Percentiles rank a stretch among this genome's conserved stretches.
Evolutionary conservation across 2,888 invertebrate genomes (phyloP).

Genomic region (Yponomeuta plumbellus): DNA sequence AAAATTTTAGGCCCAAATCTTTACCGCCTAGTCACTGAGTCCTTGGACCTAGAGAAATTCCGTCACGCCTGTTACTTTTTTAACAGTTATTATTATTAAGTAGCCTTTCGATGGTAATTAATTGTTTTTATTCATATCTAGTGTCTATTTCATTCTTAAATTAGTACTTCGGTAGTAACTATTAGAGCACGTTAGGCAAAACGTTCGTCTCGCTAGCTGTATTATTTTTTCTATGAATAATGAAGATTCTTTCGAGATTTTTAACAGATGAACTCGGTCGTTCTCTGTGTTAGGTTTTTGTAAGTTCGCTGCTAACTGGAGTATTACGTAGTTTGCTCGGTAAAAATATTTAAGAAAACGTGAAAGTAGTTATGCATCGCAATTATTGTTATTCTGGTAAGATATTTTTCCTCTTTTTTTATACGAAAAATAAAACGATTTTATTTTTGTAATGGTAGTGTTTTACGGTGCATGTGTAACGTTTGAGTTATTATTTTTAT

Average conservation of each 20-base stretch:
- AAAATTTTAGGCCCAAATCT: constrained; percentile 30
- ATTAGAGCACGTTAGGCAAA: constrained; percentile 62
- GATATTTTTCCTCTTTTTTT: constrained; percentile 55
- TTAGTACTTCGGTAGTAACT: constrained; percentile 66
- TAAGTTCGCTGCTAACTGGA: constrained; percentile 50
- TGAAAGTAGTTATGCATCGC: constrained; percentile 50
- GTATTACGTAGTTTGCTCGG: constrained; percentile 64
- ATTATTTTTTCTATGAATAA: constrained; percentile 35
- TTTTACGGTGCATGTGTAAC: constrained; percentile 73
- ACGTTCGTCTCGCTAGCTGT: constrained; percentile 68
- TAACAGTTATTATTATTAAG: constrained; percentile 40
- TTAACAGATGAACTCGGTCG: constrained; percentile 31
- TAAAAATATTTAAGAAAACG: constrained; percentile 42
- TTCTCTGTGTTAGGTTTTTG: not conserved
- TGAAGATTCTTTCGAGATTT: constrained; percentile 56
- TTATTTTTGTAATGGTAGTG: constrained; percentile 72
- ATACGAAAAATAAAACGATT: constrained; percentile 61
- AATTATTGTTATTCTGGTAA: constrained; percentile 71
- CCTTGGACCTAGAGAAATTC: constrained; percentile 56
- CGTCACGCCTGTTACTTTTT: constrained; percentile 43
- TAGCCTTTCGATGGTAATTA: constrained; percentile 69
- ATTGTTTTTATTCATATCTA: constrained; percentile 67
- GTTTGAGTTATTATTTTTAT: constrained; percentile 42
- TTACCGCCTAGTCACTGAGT: constrained; percentile 76
- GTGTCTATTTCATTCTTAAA: constrained; percentile 50